Conservation (phyloP, 1,140 invertebrate genomes). For the Magallana ariakensis region DNA sequence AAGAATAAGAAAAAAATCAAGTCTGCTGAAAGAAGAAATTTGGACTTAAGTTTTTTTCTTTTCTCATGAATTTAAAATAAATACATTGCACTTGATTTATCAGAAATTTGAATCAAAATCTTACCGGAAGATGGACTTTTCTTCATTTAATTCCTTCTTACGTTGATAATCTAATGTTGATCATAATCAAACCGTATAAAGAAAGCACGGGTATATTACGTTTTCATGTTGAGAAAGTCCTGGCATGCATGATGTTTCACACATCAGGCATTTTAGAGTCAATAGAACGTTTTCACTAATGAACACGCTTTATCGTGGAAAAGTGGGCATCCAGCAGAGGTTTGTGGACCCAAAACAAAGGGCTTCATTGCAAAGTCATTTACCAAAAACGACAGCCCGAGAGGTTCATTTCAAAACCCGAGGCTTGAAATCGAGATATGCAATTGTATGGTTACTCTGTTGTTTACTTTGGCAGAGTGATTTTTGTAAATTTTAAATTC, state of each 20-base stretch:
- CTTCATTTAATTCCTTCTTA: too few relatives aligned
- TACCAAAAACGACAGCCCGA: constrained; percentile 16
- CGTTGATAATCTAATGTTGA: too few relatives aligned
- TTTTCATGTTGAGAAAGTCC: too few relatives aligned
- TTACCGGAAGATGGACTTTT: too few relatives aligned
- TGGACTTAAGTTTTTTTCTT: too few relatives aligned
- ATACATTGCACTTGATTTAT: too few relatives aligned
- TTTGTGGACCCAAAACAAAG: not conserved
- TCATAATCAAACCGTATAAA: too few relatives aligned
- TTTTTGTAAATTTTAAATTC: constrained; percentile 36
- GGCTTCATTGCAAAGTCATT: constrained; percentile 27
- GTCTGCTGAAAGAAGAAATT: too few relatives aligned
- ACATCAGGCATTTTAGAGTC: not conserved
- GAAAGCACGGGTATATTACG: too few relatives aligned
- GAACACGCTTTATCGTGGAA: not conserved
- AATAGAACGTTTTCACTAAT: not conserved
- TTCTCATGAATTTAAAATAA: too few relatives aligned
- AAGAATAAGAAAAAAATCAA: too few relatives aligned
- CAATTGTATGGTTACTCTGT: not conserved
- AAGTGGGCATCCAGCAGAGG: not conserved
- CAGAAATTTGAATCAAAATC: too few relatives aligned
- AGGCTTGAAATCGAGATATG: not conserved
- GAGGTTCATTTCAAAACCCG: constrained; percentile 7
- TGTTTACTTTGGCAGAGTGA: constrained; percentile 18
- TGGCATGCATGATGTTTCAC: not conserved